Conservation (phyloP, 2,113 vertebrate genomes). For the Perccottus glenii region DNA sequence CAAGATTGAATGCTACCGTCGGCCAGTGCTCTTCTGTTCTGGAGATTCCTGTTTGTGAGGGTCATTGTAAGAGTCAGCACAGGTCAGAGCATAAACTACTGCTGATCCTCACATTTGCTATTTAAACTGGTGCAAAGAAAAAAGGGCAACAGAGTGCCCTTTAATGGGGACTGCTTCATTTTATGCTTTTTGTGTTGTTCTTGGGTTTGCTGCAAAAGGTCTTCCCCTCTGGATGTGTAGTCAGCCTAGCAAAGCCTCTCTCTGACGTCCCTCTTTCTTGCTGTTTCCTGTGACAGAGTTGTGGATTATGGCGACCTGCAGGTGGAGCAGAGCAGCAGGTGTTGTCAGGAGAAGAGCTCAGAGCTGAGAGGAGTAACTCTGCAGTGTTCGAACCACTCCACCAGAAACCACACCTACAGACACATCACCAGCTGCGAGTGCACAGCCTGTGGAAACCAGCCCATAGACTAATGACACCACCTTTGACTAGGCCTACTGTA, state of each 20-base stretch:
- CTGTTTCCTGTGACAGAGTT: constrained; percentile 11
- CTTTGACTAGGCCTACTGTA: neutral
- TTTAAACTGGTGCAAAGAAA: no score
- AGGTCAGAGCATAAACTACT: constrained; percentile 45
- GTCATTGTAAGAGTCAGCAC: constrained; percentile 54
- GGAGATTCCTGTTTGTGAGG: constrained; percentile 62
- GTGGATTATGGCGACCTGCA: constrained; percentile 14
- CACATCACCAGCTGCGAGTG: constrained; percentile 58
- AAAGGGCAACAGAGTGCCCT: no score
- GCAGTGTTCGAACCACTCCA: constrained; percentile 27
- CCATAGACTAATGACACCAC: neutral
- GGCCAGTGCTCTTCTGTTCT: constrained; percentile 44
- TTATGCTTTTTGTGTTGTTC: no score
- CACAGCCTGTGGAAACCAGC: neutral
- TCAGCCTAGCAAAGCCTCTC: no score
- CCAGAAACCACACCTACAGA: constrained; percentile 17
- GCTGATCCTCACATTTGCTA: no score
- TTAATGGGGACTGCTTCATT: no score
- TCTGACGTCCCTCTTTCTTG: neutral
- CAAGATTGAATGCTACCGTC: constrained; percentile 31
- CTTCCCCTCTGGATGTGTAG: no score
- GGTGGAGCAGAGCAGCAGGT: constrained; percentile 27
- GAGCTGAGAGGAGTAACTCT: constrained; percentile 20
- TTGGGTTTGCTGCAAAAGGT: no score
- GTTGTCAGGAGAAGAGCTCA: constrained; percentile 25